These are phyloP conservation scores for Sebastes trivittatus DNA, from an alignment of 2,797 vertebrate genomes.

Conservation along the genomic window DNA sequence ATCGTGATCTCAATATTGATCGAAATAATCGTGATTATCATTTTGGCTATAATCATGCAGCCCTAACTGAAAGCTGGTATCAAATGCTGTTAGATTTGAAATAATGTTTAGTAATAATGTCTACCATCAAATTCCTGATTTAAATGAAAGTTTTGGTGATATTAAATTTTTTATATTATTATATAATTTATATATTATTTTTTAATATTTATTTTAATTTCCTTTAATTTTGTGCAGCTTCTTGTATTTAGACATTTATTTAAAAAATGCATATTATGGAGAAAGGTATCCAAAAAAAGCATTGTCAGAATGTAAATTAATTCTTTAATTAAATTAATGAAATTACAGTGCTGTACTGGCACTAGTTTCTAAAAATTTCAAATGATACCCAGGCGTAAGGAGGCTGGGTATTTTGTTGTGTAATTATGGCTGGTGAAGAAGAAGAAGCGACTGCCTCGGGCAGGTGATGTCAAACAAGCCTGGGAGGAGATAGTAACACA, in stretches of 20 bases:
- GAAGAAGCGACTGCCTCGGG: neutral
- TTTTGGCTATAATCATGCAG: neutral
- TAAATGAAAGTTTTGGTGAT: neutral
- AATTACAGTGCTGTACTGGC: neutral
- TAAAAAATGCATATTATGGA: neutral
- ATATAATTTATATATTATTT: neutral
- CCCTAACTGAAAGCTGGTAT: no score
- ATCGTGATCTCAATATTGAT: no score
- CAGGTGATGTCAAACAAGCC: conserved; percentile 4
- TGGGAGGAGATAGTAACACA: conserved; percentile 21
- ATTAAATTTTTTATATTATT: neutral
- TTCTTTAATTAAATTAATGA: no score
- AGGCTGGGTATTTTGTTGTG: neutral
- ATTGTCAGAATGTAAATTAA: neutral
- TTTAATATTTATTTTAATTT: neutral
- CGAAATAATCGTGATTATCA: neutral
- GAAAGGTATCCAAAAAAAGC: neutral
- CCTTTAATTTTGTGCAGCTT: neutral
- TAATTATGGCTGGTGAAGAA: neutral
- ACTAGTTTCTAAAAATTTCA: no score
- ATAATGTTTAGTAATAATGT: neutral
- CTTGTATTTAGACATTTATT: neutral
- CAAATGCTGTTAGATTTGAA: neutral
- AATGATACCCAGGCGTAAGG: neutral
- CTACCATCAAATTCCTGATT: neutral